Evolutionary conservation across 2,888 invertebrate species (phyloP).

Genomic region (Ceriagrion tenellum): DNA sequence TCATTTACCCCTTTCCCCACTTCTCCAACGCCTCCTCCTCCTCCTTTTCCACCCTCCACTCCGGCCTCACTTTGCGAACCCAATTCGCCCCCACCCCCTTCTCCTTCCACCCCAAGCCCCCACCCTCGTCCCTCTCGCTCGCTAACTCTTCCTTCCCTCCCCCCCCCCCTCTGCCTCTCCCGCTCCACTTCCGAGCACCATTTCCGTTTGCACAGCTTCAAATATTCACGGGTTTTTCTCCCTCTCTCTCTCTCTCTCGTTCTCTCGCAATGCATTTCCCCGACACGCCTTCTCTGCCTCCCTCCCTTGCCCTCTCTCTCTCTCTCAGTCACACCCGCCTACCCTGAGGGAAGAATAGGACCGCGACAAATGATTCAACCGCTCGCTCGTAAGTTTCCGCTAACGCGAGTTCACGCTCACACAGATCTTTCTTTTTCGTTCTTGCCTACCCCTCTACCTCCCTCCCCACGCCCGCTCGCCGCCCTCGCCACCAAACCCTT

Average conservation of each 20-base stretch:
- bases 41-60: not conserved
- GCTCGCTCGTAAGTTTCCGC: slow-evolving; percentile 12
- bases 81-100: not conserved
- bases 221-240: not conserved
- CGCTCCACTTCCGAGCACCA: slow-evolving; percentile 23
- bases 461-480: no score
- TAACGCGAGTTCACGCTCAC: not conserved
- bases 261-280: not conserved
- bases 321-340: not conserved
- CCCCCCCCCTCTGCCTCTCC: not conserved
- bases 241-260: no score
- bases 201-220: slow-evolving; percentile 38
- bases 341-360: not conserved
- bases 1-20: not conserved
- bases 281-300: no score
- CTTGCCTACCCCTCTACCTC: no score
- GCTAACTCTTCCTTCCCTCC: not conserved
- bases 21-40: not conserved
- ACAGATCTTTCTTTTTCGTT: not conserved
- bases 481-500: no score
- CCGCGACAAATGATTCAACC: slow-evolving; percentile 14
- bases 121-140: not conserved
- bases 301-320: no score
- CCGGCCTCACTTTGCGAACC: not conserved
- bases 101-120: not conserved